Percentiles rank a stretch among this genome's conserved stretches.
These are phyloP conservation scores for Meloidogyne hapla DNA, from an alignment of 1,140 invertebrate genomes.

Conservation along the genomic window DNA sequence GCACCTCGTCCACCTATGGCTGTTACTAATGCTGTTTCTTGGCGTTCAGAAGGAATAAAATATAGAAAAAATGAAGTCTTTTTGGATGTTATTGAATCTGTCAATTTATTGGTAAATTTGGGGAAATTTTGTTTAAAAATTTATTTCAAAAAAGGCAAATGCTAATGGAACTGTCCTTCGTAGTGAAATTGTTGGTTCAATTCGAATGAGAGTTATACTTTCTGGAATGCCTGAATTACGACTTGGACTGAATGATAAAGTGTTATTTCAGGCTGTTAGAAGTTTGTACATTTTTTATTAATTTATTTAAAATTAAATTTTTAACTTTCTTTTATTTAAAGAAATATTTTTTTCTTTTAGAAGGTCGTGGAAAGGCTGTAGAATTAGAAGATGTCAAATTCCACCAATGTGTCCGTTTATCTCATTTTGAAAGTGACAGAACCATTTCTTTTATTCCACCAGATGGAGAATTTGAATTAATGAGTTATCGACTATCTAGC, in stretches of 20 bases:
- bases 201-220: constrained; percentile 98
- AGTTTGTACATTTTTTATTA: constrained; percentile 67
- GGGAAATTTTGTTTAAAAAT: constrained; percentile 17
- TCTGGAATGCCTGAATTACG: constrained; percentile 98
- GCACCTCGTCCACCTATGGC: constrained; percentile 89
- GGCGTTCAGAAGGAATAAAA: constrained; percentile 97
- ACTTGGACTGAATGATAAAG: constrained; percentile 97
- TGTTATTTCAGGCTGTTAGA: constrained; percentile 95
- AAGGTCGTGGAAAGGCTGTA: constrained; percentile 65
- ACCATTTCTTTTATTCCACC: constrained; percentile 70
- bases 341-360: constrained; percentile 13
- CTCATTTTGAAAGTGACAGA: constrained; percentile 69
- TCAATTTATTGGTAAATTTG: constrained; percentile 78
- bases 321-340: too few relatives aligned
- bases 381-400: constrained; percentile 70
- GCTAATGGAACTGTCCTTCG: constrained; percentile 94
- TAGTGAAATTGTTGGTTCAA: constrained; percentile 98
- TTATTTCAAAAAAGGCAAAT: constrained; percentile 76
- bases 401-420: constrained; percentile 69
- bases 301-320: too few relatives aligned
- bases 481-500: constrained; percentile 68
- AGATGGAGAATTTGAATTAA: constrained; percentile 69
- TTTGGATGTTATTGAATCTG: constrained; percentile 97
- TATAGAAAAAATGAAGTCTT: constrained; percentile 99
- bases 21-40: constrained; percentile 87